Evolutionary conservation across 1,140 invertebrate species (phyloP).

Genomic region (Aculops lycopersici): DNA sequence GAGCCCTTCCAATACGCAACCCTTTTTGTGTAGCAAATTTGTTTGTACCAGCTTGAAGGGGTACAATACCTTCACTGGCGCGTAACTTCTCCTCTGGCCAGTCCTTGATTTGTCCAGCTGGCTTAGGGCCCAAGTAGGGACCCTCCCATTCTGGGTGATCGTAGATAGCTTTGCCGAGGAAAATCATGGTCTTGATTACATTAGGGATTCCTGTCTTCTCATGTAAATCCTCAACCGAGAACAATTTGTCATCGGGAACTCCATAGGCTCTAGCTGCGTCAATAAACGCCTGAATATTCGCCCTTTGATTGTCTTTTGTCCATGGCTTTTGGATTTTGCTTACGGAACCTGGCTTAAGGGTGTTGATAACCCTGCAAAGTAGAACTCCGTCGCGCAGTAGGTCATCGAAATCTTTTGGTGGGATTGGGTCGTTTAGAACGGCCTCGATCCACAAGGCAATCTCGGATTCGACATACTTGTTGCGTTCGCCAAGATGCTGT

Average conservation of each 20-base stretch:
- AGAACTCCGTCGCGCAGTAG: slow-evolving; percentile 5
- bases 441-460: slow-evolving; percentile 6
- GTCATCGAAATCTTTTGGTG: slow-evolving; percentile 6
- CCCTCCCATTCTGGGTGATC: slow-evolving; percentile 4
- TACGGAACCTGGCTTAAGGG: slow-evolving; percentile 1
- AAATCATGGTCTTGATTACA: slow-evolving; percentile 1
- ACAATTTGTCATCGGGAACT: slow-evolving; percentile 3
- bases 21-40: slow-evolving; percentile 7
- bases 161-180: background rate
- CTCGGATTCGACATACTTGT: slow-evolving; percentile 4
- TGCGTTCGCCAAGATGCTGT: slow-evolving; percentile 1
- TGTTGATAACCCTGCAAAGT: slow-evolving; percentile 5
- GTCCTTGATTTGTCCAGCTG: slow-evolving; percentile 4
- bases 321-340: slow-evolving; percentile 6
- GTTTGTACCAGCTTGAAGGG: slow-evolving; percentile 5
- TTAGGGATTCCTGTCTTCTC: slow-evolving; percentile 4
- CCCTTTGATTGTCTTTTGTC: slow-evolving; percentile 3
- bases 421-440: slow-evolving; percentile 4
- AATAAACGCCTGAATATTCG: slow-evolving; percentile 2
- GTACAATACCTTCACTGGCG: slow-evolving; percentile 5
- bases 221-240: slow-evolving; percentile 1
- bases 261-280: slow-evolving; percentile 1
- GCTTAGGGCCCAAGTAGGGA: slow-evolving; percentile 4
- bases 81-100: slow-evolving; percentile 4
- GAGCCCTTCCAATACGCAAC: background rate